phyloP scores from a whole-genome alignment of 2,888 invertebrate genomes.

The Protonemura montana region DNA sequence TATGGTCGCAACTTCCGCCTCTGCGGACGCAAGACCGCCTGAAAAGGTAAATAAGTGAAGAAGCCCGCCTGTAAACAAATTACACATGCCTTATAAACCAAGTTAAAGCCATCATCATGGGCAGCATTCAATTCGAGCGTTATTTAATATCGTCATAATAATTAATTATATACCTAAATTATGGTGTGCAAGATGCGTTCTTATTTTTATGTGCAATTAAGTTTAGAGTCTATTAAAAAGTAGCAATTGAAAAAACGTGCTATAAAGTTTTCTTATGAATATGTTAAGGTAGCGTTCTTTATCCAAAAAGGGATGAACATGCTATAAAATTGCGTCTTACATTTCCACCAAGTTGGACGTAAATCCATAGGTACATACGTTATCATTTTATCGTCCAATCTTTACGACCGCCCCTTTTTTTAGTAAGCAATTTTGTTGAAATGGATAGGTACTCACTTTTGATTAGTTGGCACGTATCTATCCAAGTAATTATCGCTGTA shows the following conservation, averaged over 20 bases:
- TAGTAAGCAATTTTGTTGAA: background rate
- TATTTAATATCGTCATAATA: background rate
- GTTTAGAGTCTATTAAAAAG: background rate
- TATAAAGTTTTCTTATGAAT: too few relatives aligned
- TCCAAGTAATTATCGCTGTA: conserved; percentile 74
- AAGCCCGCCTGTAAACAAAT: conserved; percentile 68
- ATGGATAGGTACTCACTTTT: conserved; percentile 69
- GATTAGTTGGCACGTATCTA: conserved; percentile 68
- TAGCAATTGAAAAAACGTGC: background rate
- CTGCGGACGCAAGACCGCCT: conserved; percentile 83
- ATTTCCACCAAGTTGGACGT: background rate
- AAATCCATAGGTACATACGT: background rate
- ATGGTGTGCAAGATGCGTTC: background rate
- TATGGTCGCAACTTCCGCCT: conserved; percentile 84
- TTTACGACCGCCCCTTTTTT: background rate
- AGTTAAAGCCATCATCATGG: background rate
- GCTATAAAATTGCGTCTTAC: too few relatives aligned
- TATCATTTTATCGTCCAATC: background rate
- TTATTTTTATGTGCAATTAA: background rate
- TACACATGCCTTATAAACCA: conserved; percentile 8
- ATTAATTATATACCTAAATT: background rate
- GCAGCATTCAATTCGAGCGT: conserved; percentile 59
- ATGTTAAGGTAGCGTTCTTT: too few relatives aligned
- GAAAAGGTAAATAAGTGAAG: conserved; percentile 84
- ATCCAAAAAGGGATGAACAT: too few relatives aligned